Evolutionary conservation across 2,888 invertebrate species (phyloP), one percentile per base, ranked within the genome.

Genomic region (Brachyopa scutellaris): DNA sequence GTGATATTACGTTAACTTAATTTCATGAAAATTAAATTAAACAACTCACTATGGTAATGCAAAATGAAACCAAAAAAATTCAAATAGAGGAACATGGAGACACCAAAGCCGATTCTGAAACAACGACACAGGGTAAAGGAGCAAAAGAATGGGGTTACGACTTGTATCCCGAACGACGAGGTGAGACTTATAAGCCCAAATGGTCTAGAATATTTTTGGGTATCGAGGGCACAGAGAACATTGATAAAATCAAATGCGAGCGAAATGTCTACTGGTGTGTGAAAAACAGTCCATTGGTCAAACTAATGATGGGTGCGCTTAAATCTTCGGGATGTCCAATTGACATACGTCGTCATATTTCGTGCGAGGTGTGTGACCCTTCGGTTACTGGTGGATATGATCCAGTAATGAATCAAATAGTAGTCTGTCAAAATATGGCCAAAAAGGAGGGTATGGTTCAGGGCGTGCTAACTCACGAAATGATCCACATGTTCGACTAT

Each of bases 401-500:
- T 83, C 90, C 90, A 0, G 85, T 87, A 3, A 84, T 88, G 1
- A 89, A 88, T 85, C 89, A 90, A 85, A 94, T 99, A 80, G 95
- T 99, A 0, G 93, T 99, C 1, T 99, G 98, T 86, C 96, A 98
- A 88, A 98, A 98, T 90, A 94, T 94, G 67, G 94, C 95, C 0
- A 92, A 90, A 15, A 92, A 91, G 21, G 92, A 94, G 87, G 93
- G 93, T 8, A 92, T 94, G 89, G 93, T 97, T 0, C 95, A 95
- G 88, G 95, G 95, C 17, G 95, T 97, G 0, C 88, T 99, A 40
- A 94, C 95, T 0, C 99, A 99, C 87, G 99, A 99, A 90, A 93
- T 99, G 93, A 95, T 98, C 49, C 99, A 99, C 89, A 98, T 98
- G 96, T 98, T 97, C 88, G 99, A 99, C 90, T 96, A 94, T 88